phyloP scores from a whole-genome alignment of 2,113 vertebrate species.

The Chloebia gouldiae region DNA sequence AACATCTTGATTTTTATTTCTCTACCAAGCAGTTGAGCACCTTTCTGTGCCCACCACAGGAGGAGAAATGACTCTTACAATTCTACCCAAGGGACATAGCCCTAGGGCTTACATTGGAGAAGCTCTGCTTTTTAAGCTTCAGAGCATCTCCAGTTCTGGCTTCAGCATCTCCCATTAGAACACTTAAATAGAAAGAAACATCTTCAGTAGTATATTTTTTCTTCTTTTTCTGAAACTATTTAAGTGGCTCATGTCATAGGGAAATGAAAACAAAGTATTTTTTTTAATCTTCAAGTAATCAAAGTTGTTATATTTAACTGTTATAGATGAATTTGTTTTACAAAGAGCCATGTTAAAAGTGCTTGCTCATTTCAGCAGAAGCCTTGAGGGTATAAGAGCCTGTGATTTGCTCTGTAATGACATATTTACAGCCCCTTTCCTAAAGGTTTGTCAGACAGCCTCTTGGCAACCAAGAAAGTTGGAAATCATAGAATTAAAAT shows the following conservation, averaged over 20 bases:
- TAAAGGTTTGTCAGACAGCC: neutral
- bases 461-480: neutral
- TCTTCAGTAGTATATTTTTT: neutral
- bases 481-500: neutral
- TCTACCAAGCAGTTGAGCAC: neutral
- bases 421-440: neutral
- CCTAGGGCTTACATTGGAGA: neutral
- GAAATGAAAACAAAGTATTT: neutral
- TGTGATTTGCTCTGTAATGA: slow-evolving; percentile 20
- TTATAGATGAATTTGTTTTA: neutral
- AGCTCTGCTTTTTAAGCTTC: neutral
- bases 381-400: neutral
- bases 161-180: neutral
- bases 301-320: neutral
- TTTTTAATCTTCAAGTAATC: neutral
- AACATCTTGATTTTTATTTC: neutral
- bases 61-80: neutral
- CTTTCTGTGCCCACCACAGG: neutral
- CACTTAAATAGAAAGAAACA: neutral
- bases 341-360: neutral
- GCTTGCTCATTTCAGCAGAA: neutral
- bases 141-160: neutral
- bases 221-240: neutral
- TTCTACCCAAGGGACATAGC: neutral
- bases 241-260: neutral